phyloP scores from a whole-genome alignment of 2,113 vertebrate genomes.

The Prietella phreatophila region DNA sequence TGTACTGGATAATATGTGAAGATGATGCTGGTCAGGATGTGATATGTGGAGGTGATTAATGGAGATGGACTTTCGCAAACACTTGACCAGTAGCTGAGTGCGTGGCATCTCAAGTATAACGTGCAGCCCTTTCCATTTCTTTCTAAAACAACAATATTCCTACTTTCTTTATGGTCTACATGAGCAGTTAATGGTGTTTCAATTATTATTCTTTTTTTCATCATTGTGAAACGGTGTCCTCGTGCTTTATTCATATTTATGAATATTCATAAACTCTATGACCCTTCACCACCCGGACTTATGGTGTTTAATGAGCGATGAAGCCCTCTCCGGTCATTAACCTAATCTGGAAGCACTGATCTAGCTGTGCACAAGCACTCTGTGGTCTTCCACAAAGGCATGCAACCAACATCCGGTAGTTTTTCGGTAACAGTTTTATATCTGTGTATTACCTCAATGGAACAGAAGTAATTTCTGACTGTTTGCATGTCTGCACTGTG shows the following conservation, averaged over 20 bases:
- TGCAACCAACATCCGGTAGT: conserved; percentile 10
- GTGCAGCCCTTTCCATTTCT: neutral
- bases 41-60: conserved; percentile 8
- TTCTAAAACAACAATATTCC: neutral
- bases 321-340: conserved; percentile 15
- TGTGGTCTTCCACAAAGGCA: conserved; percentile 11
- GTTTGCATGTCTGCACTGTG: neutral
- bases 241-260: conserved; percentile 17
- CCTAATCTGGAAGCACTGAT: neutral
- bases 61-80: neutral
- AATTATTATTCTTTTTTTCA: neutral
- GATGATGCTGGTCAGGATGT: neutral
- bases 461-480: neutral
- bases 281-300: conserved; percentile 25
- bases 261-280: conserved; percentile 19
- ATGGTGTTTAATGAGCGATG: conserved; percentile 43
- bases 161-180: neutral
- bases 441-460: neutral
- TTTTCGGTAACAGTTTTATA: neutral
- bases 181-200: neutral
- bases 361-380: neutral
- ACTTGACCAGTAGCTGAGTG: neutral
- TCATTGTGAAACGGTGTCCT: neutral
- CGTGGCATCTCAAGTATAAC: neutral
- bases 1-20: no score